A percentile compares a stretch with the other conserved stretches of the same genome.
These are phyloP conservation scores for Streptopelia turtur DNA, from an alignment of 2,797 vertebrate species.

Conservation along the genomic window DNA sequence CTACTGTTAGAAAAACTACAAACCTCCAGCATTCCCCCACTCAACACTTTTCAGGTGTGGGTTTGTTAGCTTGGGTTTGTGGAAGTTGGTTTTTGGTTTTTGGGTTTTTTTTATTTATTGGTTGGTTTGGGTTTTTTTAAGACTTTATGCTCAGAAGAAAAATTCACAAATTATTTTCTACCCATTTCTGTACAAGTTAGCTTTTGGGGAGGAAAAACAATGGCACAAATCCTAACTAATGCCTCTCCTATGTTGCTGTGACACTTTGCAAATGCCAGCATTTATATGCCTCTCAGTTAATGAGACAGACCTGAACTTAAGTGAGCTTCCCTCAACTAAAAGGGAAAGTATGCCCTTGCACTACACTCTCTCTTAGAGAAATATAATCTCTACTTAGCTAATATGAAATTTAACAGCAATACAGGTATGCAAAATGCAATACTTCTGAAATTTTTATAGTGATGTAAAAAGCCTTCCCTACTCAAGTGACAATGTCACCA, in stretches of 20 bases:
- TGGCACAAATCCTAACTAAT: not conserved
- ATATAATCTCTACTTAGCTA: not conserved
- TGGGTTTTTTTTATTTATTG: too few species aligned
- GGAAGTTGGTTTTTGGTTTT: too few species aligned
- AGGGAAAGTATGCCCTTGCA: not conserved
- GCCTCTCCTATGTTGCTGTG: not conserved
- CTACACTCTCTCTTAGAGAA: not conserved
- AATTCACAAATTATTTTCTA: not conserved
- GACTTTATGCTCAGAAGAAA: not conserved
- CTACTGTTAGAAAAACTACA: not conserved
- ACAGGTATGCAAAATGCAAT: not conserved
- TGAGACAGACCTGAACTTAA: not conserved
- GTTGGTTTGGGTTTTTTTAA: not conserved
- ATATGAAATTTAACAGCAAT: constrained; percentile 29
- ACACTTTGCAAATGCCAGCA: not conserved
- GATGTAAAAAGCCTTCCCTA: not conserved
- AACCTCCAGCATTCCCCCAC: not conserved
- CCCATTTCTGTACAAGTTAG: not conserved
- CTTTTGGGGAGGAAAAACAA: not conserved
- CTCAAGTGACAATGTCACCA: not conserved
- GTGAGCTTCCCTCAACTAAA: not conserved
- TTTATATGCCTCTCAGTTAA: not conserved
- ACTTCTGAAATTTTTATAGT: constrained; percentile 5
- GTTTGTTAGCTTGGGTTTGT: not conserved
- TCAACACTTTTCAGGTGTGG: not conserved